phyloP scores from a whole-genome alignment of 2,797 vertebrate species.

The Malurus leucopterus region DNA sequence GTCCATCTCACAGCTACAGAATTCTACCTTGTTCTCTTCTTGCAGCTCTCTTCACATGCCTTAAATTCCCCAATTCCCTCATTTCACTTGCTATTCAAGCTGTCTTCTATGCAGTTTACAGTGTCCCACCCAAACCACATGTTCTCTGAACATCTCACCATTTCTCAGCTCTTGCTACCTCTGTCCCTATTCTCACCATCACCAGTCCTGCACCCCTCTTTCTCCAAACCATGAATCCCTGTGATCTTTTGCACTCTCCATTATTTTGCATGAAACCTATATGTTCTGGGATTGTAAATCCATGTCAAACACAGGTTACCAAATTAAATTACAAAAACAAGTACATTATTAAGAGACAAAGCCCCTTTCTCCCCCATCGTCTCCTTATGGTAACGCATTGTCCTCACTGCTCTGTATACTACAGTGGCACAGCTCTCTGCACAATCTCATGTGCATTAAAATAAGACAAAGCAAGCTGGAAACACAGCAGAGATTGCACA shows the following conservation, averaged over 20 bases:
- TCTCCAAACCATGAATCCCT: not conserved
- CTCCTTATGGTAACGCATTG: not conserved
- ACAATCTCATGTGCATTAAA: not conserved
- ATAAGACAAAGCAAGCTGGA: conserved; percentile 10
- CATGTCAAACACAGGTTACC: not conserved
- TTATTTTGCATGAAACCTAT: not conserved
- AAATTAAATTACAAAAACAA: not conserved
- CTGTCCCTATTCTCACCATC: not conserved
- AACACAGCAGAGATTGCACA: not conserved
- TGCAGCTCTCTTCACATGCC: not conserved
- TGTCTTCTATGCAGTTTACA: not conserved
- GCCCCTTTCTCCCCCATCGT: not conserved
- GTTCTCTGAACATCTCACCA: not conserved
- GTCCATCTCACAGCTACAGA: not conserved
- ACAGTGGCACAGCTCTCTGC: not conserved
- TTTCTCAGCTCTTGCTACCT: not conserved
- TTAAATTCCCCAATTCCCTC: not conserved
- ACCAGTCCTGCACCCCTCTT: not conserved
- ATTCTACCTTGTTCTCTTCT: not conserved
- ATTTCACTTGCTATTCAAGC: not conserved
- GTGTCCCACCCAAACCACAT: not conserved
- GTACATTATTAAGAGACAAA: not conserved
- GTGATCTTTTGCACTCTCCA: not conserved
- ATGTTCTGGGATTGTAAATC: not conserved
- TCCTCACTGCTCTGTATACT: not conserved